A percentile compares a stretch with the other conserved stretches of the same genome.
Conservation (phyloP, 2,888 invertebrate species). For the Leptogaster cylindrica region DNA sequence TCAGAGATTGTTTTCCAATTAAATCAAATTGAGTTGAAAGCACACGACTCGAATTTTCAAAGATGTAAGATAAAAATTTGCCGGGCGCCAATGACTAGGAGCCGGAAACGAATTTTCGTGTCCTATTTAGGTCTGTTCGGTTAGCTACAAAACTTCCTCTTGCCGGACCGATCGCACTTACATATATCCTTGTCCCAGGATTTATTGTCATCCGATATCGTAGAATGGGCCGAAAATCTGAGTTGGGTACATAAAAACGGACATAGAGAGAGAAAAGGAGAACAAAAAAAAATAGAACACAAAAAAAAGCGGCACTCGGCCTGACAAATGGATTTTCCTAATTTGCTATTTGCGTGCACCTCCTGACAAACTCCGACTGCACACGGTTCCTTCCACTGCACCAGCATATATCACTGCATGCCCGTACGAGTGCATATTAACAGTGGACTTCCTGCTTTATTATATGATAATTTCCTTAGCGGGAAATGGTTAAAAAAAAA, state of each 20-base stretch:
- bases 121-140: constrained; percentile 27
- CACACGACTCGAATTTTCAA: constrained; percentile 38
- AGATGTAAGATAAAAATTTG: constrained; percentile 35
- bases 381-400: constrained; percentile 36
- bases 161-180: background rate
- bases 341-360: constrained; percentile 37
- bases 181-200: constrained; percentile 30
- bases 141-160: background rate
- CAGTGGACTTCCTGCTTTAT: constrained; percentile 37
- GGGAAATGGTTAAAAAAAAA: constrained; percentile 15
- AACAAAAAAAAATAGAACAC: background rate
- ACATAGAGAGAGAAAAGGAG: background rate
- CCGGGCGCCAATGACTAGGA: constrained; percentile 24
- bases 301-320: constrained; percentile 11
- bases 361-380: constrained; percentile 29
- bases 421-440: constrained; percentile 25
- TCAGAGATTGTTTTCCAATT: constrained; percentile 38
- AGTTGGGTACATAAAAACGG: constrained; percentile 10
- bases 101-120: constrained; percentile 6
- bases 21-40: constrained; percentile 38
- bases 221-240: constrained; percentile 30
- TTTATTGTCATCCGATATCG: constrained; percentile 35
- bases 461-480: constrained; percentile 36
- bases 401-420: constrained; percentile 17
- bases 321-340: constrained; percentile 38